These are phyloP conservation scores for Agapetus fuscipes DNA, from an alignment of 2,888 invertebrate genomes.

Conservation along the genomic window DNA sequence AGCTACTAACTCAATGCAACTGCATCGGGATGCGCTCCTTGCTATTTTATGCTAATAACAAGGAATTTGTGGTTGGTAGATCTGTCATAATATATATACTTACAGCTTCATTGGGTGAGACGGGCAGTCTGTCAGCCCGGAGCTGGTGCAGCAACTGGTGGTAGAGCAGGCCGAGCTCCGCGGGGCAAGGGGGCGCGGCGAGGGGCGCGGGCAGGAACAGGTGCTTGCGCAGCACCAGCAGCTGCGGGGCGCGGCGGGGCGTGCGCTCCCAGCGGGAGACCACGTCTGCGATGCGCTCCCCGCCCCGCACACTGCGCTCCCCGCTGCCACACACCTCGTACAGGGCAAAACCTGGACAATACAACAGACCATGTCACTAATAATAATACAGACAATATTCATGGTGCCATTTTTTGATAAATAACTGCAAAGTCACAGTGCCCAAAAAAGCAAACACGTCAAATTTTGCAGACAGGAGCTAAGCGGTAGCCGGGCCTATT, in stretches of 20 bases:
- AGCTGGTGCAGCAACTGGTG: constrained; percentile 89
- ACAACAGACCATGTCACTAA: too few relatives aligned
- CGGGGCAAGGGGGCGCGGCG: constrained; percentile 48
- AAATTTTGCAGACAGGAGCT: too few relatives aligned
- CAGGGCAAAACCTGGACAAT: constrained; percentile 67
- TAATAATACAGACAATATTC: too few relatives aligned
- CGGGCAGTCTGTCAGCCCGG: constrained; percentile 83
- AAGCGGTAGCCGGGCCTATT: too few relatives aligned
- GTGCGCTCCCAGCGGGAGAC: constrained; percentile 94
- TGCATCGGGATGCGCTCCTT: too few relatives aligned
- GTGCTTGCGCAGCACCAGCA: constrained; percentile 47
- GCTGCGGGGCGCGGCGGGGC: constrained; percentile 48
- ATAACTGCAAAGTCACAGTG: too few relatives aligned
- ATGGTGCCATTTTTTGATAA: too few relatives aligned
- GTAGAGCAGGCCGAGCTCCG: constrained; percentile 88
- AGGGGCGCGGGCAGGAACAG: constrained; percentile 33
- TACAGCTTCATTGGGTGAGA: constrained; percentile 90
- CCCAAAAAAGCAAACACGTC: too few relatives aligned
- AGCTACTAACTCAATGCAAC: too few relatives aligned
- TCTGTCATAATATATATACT: too few relatives aligned
- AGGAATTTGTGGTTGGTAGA: too few relatives aligned
- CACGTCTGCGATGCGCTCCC: constrained; percentile 88
- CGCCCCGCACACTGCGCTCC: constrained; percentile 73
- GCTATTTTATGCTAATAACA: too few relatives aligned
- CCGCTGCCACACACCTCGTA: constrained; percentile 75